These are phyloP conservation scores for Enteromius viviparus DNA, from an alignment of 2,797 vertebrate genomes.

Conservation along the genomic window DNA sequence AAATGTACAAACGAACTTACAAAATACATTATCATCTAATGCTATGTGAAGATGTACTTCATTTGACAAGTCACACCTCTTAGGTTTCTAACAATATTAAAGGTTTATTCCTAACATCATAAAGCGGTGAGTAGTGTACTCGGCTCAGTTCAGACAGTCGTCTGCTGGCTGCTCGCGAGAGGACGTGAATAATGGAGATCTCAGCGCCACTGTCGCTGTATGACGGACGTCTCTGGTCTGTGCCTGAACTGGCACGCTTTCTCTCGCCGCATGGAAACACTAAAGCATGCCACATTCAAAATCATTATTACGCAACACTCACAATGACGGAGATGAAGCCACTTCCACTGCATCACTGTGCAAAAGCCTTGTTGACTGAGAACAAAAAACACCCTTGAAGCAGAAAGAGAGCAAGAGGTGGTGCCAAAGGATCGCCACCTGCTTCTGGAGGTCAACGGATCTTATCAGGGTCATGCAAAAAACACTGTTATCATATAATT, in stretches of 20 bases:
- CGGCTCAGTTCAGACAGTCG: not conserved
- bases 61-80: not conserved
- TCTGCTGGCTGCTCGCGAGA: conserved; percentile 4
- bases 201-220: conserved; percentile 16
- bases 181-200: conserved; percentile 21
- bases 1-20: no score
- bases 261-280: not conserved
- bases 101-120: not conserved
- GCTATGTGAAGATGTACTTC: not conserved
- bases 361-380: conserved; percentile 30
- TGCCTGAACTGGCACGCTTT: conserved; percentile 41
- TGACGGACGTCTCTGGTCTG: conserved; percentile 22
- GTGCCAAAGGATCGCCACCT: conserved; percentile 9
- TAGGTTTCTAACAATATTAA: not conserved
- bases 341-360: not conserved
- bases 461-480: not conserved
- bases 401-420: not conserved
- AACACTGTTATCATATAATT: not conserved
- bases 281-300: not conserved
- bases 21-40: not conserved
- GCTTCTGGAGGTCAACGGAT: not conserved
- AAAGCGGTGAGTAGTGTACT: not conserved
- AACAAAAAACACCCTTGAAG: conserved; percentile 18
- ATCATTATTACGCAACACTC: not conserved
- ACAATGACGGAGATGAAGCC: conserved; percentile 33